A percentile compares a stretch with the other conserved stretches of the same genome.
phyloP scores from a whole-genome alignment of 1,140 invertebrate genomes.

The Hylaeus volcanicus region DNA sequence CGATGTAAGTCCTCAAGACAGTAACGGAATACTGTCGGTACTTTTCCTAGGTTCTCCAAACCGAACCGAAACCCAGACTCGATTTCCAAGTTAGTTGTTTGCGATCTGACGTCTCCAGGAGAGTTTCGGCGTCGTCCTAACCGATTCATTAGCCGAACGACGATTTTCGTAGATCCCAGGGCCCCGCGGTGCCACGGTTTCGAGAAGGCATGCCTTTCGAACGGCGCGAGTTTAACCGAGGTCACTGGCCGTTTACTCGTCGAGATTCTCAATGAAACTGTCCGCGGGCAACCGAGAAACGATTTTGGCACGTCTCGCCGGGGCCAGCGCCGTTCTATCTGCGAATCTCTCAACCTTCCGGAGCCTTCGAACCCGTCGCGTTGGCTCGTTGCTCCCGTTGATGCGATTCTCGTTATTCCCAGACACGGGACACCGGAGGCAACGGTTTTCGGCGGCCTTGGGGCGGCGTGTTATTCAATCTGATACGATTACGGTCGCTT shows the following conservation, averaged over 20 bases:
- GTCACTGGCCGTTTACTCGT: slow-evolving; percentile 25
- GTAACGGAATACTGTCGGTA: too few relatives aligned
- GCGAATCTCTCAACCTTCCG: slow-evolving; percentile 17
- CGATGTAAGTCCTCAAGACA: too few relatives aligned
- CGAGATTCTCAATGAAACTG: slow-evolving; percentile 42
- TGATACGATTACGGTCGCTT: slow-evolving; percentile 39
- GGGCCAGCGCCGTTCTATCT: slow-evolving; percentile 14
- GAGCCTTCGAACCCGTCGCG: neutral
- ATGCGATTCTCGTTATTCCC: slow-evolving; percentile 29
- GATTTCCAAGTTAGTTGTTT: too few relatives aligned
- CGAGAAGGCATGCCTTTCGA: slow-evolving; percentile 35
- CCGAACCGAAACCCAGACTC: too few relatives aligned
- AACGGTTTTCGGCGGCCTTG: slow-evolving; percentile 43
- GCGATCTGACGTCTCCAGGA: too few relatives aligned
- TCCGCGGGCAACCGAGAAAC: slow-evolving; percentile 7
- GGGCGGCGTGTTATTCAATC: slow-evolving; percentile 31
- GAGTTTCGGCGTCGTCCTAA: too few relatives aligned
- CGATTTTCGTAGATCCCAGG: neutral
- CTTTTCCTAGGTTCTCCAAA: too few relatives aligned
- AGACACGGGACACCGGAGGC: slow-evolving; percentile 20
- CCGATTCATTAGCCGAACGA: neutral
- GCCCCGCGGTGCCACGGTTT: slow-evolving; percentile 19
- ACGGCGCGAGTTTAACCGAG: neutral
- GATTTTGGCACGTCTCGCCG: slow-evolving; percentile 28
- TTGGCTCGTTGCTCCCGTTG: slow-evolving; percentile 22